A percentile compares a stretch with the other conserved stretches of the same genome.
Conservation (phyloP, 2,797 vertebrate species). For the Karalla daura region DNA sequence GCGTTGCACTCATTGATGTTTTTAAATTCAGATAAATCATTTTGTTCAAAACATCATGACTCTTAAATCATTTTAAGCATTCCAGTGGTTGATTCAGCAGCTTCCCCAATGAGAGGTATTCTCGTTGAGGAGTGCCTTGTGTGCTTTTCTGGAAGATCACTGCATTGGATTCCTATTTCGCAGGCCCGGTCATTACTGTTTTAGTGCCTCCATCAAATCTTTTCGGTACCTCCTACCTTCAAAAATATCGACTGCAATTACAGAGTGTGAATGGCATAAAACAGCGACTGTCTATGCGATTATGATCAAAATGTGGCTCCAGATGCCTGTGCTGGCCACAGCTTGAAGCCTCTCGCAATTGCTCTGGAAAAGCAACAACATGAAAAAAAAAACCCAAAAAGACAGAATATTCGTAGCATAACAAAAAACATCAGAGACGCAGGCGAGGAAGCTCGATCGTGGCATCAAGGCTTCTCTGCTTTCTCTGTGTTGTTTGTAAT, state of each 20-base stretch:
- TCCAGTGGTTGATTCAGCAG: constrained; percentile 10
- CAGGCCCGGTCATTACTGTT: constrained; percentile 59
- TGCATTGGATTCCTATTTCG: constrained; percentile 57
- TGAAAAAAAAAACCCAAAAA: background rate
- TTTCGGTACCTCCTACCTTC: constrained; percentile 53
- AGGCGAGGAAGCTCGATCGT: constrained; percentile 15
- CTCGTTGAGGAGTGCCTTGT: constrained; percentile 51
- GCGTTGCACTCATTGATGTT: constrained; percentile 30
- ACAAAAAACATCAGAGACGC: constrained; percentile 13
- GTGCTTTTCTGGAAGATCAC: constrained; percentile 66
- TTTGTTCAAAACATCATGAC: constrained; percentile 3
- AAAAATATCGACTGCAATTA: constrained; percentile 71
- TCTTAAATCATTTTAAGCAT: constrained; percentile 11
- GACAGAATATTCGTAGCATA: constrained; percentile 23
- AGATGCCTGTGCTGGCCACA: constrained; percentile 37
- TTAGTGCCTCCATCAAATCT: constrained; percentile 71
- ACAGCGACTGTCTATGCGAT: constrained; percentile 46
- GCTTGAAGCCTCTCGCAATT: constrained; percentile 45
- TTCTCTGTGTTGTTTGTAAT: constrained; percentile 65
- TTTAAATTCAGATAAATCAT: background rate
- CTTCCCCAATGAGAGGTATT: constrained; percentile 55
- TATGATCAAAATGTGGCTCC: constrained; percentile 52
- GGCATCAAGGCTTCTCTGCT: constrained; percentile 14
- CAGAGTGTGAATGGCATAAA: constrained; percentile 53
- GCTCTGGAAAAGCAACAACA: constrained; percentile 7